Evolutionary conservation across 92 coral and sea anemone genomes (phyloP).

Genomic region (Umimayanthus chanpuru): DNA sequence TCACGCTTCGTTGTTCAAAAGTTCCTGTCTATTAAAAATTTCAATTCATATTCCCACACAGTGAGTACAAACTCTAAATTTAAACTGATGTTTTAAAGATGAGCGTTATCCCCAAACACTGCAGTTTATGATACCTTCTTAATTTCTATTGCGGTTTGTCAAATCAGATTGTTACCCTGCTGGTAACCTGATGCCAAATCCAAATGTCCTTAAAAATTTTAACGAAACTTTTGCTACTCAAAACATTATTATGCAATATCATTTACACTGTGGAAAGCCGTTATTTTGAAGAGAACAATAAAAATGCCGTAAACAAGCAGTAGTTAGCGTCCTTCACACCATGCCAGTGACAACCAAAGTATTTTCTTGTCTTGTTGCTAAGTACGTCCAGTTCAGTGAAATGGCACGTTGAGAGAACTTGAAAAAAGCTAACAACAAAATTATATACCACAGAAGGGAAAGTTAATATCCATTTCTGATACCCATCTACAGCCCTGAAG

Average conservation of each 20-base stretch:
- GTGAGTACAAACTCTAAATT: constrained; percentile 54
- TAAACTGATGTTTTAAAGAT: constrained; percentile 70
- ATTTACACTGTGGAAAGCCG: not conserved
- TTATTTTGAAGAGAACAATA: constrained; percentile 5
- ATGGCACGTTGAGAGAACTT: not conserved
- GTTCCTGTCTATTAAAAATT: constrained; percentile 65
- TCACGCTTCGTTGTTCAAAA: too few relatives aligned
- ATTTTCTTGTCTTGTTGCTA: constrained; percentile 1
- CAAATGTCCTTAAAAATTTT: not conserved
- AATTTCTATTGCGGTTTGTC: not conserved
- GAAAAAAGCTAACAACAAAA: not conserved
- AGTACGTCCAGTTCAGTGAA: not conserved
- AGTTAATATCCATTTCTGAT: not conserved
- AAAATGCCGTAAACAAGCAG: constrained; percentile 4
- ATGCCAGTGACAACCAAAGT: not conserved
- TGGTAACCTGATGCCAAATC: not conserved
- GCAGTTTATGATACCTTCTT: not conserved
- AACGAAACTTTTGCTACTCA: constrained; percentile 1
- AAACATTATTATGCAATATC: not conserved
- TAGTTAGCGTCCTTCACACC: constrained; percentile 31
- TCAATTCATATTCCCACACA: constrained; percentile 58
- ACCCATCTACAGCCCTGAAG: not conserved
- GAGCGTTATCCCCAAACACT: constrained; percentile 18
- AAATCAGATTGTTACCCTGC: not conserved
- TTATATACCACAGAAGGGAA: not conserved